Base-by-base conservation (phyloP, 2,888 invertebrate genomes). In the Ptychoptera albimana region DNA sequence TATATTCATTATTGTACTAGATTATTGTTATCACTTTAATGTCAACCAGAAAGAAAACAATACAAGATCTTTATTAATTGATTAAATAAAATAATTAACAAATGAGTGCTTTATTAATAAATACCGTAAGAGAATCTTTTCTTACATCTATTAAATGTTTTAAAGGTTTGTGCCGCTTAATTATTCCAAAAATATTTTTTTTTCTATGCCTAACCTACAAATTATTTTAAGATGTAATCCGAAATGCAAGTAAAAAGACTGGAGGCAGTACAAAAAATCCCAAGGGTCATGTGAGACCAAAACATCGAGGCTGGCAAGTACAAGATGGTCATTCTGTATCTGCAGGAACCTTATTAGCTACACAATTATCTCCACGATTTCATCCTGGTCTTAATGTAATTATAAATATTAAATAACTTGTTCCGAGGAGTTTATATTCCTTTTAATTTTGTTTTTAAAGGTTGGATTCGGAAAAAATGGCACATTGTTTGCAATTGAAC, bases 381-480 rank as follows among this genome's bases (percentile, higher is more conserved):
- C 86, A 85, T 64, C 85, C 87, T 8, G 86, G 86, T 9, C 60
- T 85, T 44, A 78, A 85, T 67, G 86, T 85, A 63, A 63, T 69
- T 16, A 6, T 14, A 34, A 10, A 7, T 15, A 12, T 13, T n/a
- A 23, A 10, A 8, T 13, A 3, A 15, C n/a, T 2, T 31, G n/a
- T 32, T 16, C 32, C 15, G 16, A 15, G 11, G n/a, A n/a, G 37
- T 41, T 43, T 9, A 15, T 29, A 13, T 15, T 35, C 23, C n/a
- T 16, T 34, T 14, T 37, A 2, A 12, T 34, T 32, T 35, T 8
- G 8, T 37, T 44, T 36, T 44, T 46, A 8, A 40, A 91, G 91
- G 91, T 89, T 53, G 86, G 86, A 1, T 73, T 87, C 52, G 85
- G 84, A 3, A 71, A 70, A 43, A 80, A 88, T 58, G 82, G 82